These are phyloP conservation scores for Agrotis exclamationis DNA, from an alignment of 2,888 invertebrate species.

Conservation along the genomic window DNA sequence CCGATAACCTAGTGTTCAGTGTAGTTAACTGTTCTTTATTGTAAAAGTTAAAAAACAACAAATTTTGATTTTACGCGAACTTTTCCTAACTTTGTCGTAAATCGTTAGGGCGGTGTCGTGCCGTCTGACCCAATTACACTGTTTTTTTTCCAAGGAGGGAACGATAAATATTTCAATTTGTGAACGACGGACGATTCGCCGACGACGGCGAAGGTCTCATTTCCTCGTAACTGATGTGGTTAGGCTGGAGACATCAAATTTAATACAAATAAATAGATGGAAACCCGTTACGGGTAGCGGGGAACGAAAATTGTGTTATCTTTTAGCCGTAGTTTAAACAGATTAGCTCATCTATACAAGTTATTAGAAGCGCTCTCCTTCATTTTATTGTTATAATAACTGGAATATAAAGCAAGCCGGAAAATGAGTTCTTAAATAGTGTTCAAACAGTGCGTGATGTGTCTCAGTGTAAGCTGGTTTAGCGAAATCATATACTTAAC, in stretches of 20 bases:
- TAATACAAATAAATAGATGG: constrained; percentile 17
- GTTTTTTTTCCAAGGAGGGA: constrained; percentile 43
- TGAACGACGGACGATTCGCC: constrained; percentile 34
- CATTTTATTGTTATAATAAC: not conserved
- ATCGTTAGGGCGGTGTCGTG: constrained; percentile 53
- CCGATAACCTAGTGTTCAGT: constrained; percentile 53
- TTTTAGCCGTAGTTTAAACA: constrained; percentile 1
- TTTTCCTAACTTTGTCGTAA: constrained; percentile 53
- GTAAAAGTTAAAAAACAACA: constrained; percentile 47
- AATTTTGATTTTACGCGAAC: constrained; percentile 50
- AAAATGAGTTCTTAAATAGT: constrained; percentile 62
- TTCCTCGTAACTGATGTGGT: constrained; percentile 45
- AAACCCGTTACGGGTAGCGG: not conserved
- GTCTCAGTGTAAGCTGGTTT: constrained; percentile 70
- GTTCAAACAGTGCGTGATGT: constrained; percentile 76
- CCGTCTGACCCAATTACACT: constrained; percentile 67
- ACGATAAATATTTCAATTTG: constrained; percentile 66
- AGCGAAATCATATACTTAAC: constrained; percentile 69
- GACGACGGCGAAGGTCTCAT: constrained; percentile 37
- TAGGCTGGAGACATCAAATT: constrained; percentile 34
- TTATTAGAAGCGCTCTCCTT: not conserved
- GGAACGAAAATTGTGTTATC: constrained; percentile 23
- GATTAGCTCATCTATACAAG: not conserved
- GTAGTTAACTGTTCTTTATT: constrained; percentile 56
- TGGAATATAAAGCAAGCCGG: not conserved